Conservation (phyloP, 2,888 invertebrate species). For the Amphipyra berbera region DNA sequence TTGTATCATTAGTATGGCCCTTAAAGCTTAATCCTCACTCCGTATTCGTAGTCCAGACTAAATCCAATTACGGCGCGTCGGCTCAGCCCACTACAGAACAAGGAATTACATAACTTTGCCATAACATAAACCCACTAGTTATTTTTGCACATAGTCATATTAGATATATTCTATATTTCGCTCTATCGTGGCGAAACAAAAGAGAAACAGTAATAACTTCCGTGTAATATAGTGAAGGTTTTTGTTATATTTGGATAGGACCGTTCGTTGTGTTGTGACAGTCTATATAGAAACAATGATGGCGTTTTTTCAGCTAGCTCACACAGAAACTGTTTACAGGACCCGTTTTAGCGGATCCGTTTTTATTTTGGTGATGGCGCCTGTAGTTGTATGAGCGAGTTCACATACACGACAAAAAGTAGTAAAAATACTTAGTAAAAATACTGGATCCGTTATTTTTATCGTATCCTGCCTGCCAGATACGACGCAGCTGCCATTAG, state of each 20-base stretch:
- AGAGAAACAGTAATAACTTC: conserved; percentile 36
- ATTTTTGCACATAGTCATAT: conserved; percentile 43
- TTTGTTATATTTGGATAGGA: conserved; percentile 48
- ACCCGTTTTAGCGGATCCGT: too few relatives aligned
- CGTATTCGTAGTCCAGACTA: conserved; percentile 83
- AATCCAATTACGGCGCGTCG: conserved; percentile 81
- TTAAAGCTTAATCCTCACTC: conserved; percentile 81
- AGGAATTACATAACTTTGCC: conserved; percentile 57
- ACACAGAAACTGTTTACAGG: too few relatives aligned
- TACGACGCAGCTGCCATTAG: too few relatives aligned
- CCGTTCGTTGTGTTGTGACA: conserved; percentile 7
- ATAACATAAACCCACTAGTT: conserved; percentile 25
- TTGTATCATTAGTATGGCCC: conserved; percentile 76
- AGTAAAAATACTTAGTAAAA: too few relatives aligned
- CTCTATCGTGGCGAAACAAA: conserved; percentile 40
- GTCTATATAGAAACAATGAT: conserved; percentile 12
- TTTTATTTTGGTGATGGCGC: too few relatives aligned
- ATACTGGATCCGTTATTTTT: too few relatives aligned
- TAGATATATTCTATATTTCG: conserved; percentile 19
- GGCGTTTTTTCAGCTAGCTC: conserved; percentile 13
- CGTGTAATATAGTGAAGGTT: conserved; percentile 31
- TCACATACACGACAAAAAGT: too few relatives aligned
- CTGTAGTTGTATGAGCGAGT: too few relatives aligned
- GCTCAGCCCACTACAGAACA: conserved; percentile 49
- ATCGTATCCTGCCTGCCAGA: too few relatives aligned